Conservation (phyloP, 1,140 invertebrate genomes). For the Frieseomelitta varia region DNA sequence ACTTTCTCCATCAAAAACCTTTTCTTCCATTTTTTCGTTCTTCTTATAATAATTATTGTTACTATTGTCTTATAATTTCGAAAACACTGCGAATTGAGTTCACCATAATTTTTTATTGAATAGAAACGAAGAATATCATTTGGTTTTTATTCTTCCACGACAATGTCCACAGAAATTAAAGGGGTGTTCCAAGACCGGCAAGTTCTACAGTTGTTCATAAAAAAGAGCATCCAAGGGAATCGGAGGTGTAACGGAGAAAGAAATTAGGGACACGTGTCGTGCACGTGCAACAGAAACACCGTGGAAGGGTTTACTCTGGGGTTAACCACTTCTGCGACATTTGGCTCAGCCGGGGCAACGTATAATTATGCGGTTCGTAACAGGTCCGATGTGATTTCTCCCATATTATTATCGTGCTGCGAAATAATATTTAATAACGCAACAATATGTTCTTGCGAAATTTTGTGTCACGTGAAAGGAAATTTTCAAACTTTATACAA, state of each 20-base stretch:
- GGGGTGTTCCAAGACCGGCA: too few species aligned
- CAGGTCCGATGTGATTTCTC: slow-evolving; percentile 63
- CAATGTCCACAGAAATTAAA: background rate
- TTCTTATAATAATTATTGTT: too few species aligned
- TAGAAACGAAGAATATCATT: background rate
- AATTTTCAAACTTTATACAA: background rate
- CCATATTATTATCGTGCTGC: slow-evolving; percentile 43
- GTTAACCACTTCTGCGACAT: slow-evolving; percentile 70
- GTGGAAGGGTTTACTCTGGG: slow-evolving; percentile 57
- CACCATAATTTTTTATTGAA: background rate
- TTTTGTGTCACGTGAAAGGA: background rate
- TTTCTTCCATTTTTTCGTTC: background rate
- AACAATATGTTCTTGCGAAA: slow-evolving; percentile 46
- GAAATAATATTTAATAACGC: slow-evolving; percentile 47
- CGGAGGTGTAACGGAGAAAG: slow-evolving; percentile 47
- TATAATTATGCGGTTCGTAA: slow-evolving; percentile 60
- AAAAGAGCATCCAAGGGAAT: slow-evolving; percentile 41
- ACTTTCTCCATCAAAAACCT: background rate
- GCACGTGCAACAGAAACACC: slow-evolving; percentile 64
- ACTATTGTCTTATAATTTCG: too few species aligned
- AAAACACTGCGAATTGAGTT: too few species aligned
- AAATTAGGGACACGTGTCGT: slow-evolving; percentile 68
- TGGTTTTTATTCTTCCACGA: background rate
- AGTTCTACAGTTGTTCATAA: background rate
- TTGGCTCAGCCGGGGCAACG: slow-evolving; percentile 57